phyloP scores from a whole-genome alignment of 2,113 vertebrate genomes.

The Delphinus delphis region DNA sequence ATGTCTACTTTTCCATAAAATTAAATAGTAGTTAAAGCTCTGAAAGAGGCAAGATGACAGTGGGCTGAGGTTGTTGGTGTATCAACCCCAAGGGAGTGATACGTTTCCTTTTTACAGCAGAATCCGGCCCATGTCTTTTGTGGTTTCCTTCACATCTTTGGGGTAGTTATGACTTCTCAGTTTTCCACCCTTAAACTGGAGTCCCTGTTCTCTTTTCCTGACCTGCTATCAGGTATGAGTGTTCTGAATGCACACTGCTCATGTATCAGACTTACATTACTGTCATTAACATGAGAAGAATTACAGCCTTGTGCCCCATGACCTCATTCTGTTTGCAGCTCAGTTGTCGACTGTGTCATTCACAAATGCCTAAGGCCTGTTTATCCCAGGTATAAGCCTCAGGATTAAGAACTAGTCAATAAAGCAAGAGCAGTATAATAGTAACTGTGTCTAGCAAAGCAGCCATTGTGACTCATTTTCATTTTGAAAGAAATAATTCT shows the following conservation, averaged over 20 bases:
- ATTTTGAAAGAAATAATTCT: not conserved
- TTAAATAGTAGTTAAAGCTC: not conserved
- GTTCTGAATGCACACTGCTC: not conserved
- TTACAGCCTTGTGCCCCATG: not conserved
- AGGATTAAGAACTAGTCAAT: not conserved
- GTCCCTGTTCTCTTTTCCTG: not conserved
- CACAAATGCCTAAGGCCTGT: not conserved
- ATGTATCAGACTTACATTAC: not conserved
- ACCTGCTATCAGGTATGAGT: not conserved
- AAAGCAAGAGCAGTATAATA: not conserved
- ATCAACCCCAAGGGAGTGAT: not conserved
- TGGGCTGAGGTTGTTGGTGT: not conserved
- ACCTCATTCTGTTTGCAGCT: not conserved
- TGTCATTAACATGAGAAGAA: not conserved
- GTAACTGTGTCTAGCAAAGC: not conserved
- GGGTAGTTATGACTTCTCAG: not conserved
- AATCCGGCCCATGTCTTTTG: not conserved
- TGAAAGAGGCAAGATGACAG: not conserved
- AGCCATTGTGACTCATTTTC: not conserved
- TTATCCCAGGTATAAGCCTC: not conserved
- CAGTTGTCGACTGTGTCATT: not conserved
- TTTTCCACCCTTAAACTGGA: not conserved
- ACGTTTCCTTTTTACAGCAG: not conserved
- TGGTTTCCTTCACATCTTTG: not conserved
- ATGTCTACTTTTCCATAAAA: not conserved